Evolutionary conservation across 2,113 vertebrate genomes (phyloP).

Genomic region (Mohoua ochrocephala): DNA sequence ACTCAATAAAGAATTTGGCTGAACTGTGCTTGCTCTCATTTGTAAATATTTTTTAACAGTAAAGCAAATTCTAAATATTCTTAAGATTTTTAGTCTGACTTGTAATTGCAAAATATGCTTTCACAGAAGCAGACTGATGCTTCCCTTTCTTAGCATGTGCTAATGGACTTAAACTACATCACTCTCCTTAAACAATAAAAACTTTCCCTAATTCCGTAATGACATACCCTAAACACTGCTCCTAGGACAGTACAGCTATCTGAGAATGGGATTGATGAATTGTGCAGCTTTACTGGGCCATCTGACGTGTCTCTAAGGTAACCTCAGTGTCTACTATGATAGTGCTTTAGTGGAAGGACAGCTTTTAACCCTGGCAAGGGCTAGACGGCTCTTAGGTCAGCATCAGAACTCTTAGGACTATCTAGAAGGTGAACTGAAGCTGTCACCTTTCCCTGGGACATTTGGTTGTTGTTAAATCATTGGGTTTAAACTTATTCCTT

Average conservation of each 20-base stretch:
- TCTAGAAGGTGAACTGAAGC: background rate
- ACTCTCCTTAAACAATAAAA: background rate
- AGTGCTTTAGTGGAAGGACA: background rate
- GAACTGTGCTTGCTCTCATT: slow-evolving; percentile 42
- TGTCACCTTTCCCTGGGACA: background rate
- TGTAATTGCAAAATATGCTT: background rate
- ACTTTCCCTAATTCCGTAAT: background rate
- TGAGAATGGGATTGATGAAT: background rate
- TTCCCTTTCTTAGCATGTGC: background rate
- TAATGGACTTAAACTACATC: background rate
- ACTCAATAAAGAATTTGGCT: slow-evolving; percentile 78
- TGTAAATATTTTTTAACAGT: background rate
- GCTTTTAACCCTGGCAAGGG: background rate
- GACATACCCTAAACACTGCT: background rate
- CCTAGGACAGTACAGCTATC: background rate
- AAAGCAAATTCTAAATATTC: background rate
- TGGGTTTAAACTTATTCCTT: background rate
- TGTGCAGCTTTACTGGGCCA: background rate
- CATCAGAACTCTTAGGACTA: background rate
- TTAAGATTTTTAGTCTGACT: background rate
- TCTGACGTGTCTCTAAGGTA: too few species aligned
- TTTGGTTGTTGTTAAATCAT: background rate
- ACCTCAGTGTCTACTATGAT: too few species aligned
- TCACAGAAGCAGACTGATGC: background rate
- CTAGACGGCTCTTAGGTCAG: background rate